Evolutionary conservation across 2,113 vertebrate genomes (phyloP), one percentile per base, ranked within the genome.

Genomic region (Sclerurus mexicanus): DNA sequence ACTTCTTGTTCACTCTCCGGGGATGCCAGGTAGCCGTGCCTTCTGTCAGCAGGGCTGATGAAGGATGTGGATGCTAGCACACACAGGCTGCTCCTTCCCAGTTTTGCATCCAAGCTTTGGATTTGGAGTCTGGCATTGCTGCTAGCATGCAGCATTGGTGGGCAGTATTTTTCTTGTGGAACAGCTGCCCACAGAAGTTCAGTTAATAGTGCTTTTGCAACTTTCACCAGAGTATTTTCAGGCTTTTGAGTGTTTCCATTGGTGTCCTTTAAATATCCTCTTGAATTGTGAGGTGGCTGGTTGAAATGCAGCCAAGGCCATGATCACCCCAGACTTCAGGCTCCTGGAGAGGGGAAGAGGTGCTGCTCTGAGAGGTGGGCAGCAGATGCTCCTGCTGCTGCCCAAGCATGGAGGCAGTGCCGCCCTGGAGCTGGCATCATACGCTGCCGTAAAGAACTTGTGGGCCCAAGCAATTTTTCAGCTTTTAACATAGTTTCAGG

Each of bases 1-100:
- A n/a, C 28, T 90, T 46, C 67, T 50, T 0, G 0, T 24, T 40
- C 0, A 0, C 47, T 67, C 40, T 6, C 7, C 0, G 7, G 40
- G 47, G 21, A 12, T 39, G 27, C 59, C 46, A 22, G n/a, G 71
- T 47, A 74, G 23, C 47, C 0, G 0, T 73, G 42, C 40, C 52
- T 64, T 62, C 64, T 10, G 4, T 49, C 37, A 56, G n/a, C 46
- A 8, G 39, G 68, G n/a, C 46, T 33, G 16, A 4, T 35, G 72
- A 28, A 50, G 63, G 31, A 14, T 50, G 64, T 2, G 3, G n/a
- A 3, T 66, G 40, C 46, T 24, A 10, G 42, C 66, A 46, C n/a
- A 53, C 37, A 25, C 31, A 27, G 39, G 33, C 64, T 87, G 42
- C 67, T 77, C 9, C 77, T 74, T 69, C 60, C 56, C 47, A 23